Conservation (phyloP, 2,888 invertebrate genomes). For the Electrophaes corylata region DNA sequence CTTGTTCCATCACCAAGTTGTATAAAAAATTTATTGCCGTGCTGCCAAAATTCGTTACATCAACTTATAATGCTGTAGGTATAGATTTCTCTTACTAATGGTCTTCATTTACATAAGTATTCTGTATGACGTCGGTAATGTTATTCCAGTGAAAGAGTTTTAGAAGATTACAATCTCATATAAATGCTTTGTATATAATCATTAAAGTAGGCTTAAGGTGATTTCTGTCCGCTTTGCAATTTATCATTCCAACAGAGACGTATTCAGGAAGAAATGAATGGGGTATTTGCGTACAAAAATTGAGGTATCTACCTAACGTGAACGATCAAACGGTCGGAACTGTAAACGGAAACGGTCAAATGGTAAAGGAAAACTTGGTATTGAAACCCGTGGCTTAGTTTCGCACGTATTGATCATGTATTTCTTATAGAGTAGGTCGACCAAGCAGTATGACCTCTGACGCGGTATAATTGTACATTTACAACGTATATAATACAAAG, state of each 20-base stretch:
- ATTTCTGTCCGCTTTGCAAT: not conserved
- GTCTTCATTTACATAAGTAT: constrained; percentile 11
- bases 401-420: no score
- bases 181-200: not conserved
- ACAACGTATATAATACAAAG: no score
- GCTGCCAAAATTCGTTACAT: constrained; percentile 1
- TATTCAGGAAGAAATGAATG: not conserved
- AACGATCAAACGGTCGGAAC: no score
- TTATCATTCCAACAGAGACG: not conserved
- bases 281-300: no score
- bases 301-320: no score
- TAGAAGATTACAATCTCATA: not conserved
- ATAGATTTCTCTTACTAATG: constrained; percentile 8
- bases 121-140: not conserved
- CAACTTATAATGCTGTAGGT: not conserved
- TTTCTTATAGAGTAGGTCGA: no score
- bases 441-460: no score
- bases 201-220: not conserved
- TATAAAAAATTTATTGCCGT: not conserved
- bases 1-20: no score
- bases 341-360: no score
- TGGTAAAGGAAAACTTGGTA: no score
- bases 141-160: not conserved
- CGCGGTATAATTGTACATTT: no score
- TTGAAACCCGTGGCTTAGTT: no score